phyloP scores from a whole-genome alignment of 2,113 vertebrate species.

The Sebastes fasciatus region DNA sequence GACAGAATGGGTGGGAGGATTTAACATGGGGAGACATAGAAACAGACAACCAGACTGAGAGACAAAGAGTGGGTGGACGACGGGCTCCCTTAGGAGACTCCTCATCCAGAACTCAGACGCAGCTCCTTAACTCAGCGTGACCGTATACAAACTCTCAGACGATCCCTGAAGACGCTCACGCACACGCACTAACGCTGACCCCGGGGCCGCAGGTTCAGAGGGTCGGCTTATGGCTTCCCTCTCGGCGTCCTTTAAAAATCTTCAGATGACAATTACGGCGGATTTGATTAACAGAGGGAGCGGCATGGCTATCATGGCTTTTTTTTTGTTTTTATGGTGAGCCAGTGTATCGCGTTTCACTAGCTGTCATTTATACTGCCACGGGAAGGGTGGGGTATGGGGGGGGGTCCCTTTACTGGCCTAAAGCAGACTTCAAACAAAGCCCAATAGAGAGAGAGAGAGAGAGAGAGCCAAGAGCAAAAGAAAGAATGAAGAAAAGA shows the following conservation, averaged over 20 bases:
- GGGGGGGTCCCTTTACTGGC: constrained; percentile 81
- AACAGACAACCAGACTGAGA: constrained; percentile 69
- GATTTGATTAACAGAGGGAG: constrained; percentile 83
- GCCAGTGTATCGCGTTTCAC: constrained; percentile 82
- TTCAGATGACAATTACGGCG: constrained; percentile 78
- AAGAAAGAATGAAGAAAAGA: constrained; percentile 38
- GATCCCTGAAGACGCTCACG: constrained; percentile 54
- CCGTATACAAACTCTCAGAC: constrained; percentile 75
- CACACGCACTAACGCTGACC: constrained; percentile 53
- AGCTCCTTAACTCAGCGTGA: constrained; percentile 75
- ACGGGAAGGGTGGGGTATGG: constrained; percentile 65
- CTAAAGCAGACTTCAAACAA: constrained; percentile 84
- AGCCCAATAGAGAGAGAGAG: constrained; percentile 50
- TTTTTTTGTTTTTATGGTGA: constrained; percentile 64
- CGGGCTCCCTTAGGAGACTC: constrained; percentile 57
- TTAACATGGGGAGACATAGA: constrained; percentile 54
- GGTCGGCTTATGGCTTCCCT: constrained; percentile 65
- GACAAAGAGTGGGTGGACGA: constrained; percentile 73
- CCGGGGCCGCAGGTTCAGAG: constrained; percentile 47
- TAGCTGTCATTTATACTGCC: constrained; percentile 85
- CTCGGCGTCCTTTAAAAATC: constrained; percentile 75
- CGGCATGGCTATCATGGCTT: constrained; percentile 63
- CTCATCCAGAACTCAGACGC: constrained; percentile 67
- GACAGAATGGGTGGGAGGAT: constrained; percentile 61
- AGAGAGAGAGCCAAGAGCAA: constrained; percentile 47